Evolutionary conservation across 2,113 vertebrate genomes (phyloP).

Genomic region (Neogobius melanostomus): DNA sequence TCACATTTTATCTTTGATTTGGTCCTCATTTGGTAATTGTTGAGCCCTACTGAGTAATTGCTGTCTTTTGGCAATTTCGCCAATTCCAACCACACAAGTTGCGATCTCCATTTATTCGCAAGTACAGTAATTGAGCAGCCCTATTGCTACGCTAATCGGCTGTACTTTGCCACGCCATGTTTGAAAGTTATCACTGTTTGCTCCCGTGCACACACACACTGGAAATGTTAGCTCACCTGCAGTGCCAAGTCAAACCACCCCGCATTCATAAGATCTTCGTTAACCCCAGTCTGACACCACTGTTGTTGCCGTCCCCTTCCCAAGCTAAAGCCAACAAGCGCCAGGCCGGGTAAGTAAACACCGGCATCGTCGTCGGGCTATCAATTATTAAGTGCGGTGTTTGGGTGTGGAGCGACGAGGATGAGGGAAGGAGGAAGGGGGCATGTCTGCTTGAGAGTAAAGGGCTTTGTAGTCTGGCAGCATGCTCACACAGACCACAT

Average conservation of each 20-base stretch:
- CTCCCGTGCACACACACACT: no score
- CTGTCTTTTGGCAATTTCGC: no score
- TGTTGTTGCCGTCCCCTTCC: not conserved
- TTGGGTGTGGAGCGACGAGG: constrained; percentile 27
- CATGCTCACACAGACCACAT: constrained; percentile 13
- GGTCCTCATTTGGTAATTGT: no score
- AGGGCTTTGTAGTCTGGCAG: constrained; percentile 40
- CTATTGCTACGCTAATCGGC: no score
- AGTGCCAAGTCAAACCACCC: not conserved
- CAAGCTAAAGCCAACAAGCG: not conserved
- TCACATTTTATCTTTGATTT: no score
- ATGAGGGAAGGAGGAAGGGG: not conserved
- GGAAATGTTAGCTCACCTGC: not conserved
- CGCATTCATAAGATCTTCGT: not conserved
- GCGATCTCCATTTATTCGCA: no score
- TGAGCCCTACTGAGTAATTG: no score
- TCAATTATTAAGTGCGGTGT: constrained; percentile 57
- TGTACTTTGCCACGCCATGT: not conserved
- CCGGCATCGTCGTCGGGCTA: constrained; percentile 25
- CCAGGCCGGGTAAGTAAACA: constrained; percentile 41
- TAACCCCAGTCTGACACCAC: not conserved
- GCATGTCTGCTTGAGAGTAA: constrained; percentile 29
- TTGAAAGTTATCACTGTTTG: constrained; percentile 2
- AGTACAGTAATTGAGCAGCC: no score
- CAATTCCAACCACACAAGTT: no score